Evolutionary conservation across 2,797 vertebrate species (phyloP), one percentile per base, ranked within the genome.

Genomic region (Taeniopygia guttata): DNA sequence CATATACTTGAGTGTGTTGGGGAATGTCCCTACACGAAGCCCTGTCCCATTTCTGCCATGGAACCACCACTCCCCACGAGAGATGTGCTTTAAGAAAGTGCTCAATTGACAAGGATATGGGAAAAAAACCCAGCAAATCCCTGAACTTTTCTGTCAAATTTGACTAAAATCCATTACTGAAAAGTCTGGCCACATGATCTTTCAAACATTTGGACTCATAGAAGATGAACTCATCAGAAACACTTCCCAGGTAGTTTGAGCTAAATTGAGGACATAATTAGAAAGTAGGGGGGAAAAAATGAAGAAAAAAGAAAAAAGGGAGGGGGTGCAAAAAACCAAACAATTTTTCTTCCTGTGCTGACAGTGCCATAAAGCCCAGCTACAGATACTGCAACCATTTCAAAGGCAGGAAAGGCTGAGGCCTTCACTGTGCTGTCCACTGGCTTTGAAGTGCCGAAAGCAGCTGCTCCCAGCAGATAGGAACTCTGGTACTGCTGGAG

Each of bases 381-480:
- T 89, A 19, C 19, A 95, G 90, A 91, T 62, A 84, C 82, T 93
- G 94, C 93, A 87, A 62, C 90, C 66, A 51, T 97, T 96, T 97
- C 97, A 97, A 97, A 97, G 95, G 94, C 96, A 97, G 96, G 97
- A 97, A 97, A 97, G 85, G 95, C 97, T 94, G 96, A 91, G 95
- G 94, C 90, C 96, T 96, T 90, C 93, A 14, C 94, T 93, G 92
- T 96, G 94, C 96, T 95, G 96, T 93, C 95, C 96, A 93, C 79
- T 34, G 84, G 87, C 96, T 97, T 97, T 97, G 97, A 97, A 97
- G 97, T 95, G 94, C 90, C 78, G 70, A 76, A 43, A 96, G 94
- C 97, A 97, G 96, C 96, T 97, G 96, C 92, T 96, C 95, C 96
- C 93, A 94, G 94, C 92, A 97, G 97, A 97, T 96, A 97, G 96